These are phyloP conservation scores for Myotis vivesi DNA, from an alignment of 2,797 vertebrate species.

Conservation along the genomic window DNA sequence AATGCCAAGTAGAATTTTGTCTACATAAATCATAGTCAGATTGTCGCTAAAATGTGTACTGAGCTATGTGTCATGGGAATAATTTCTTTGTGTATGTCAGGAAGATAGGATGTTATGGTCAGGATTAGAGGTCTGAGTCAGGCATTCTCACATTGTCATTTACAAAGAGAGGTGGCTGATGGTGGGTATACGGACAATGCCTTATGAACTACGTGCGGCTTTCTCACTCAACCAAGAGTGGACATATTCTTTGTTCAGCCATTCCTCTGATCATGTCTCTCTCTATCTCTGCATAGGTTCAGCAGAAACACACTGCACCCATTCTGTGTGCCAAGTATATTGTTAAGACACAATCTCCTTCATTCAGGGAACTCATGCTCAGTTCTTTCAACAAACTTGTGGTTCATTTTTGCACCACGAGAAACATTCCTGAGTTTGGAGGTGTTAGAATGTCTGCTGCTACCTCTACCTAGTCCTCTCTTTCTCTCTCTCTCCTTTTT, in stretches of 20 bases:
- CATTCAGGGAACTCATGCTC: rapidly evolving
- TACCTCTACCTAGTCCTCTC: too few species aligned
- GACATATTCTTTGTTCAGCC: too few species aligned
- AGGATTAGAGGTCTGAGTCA: neutral
- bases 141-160: neutral
- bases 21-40: neutral
- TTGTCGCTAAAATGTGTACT: neutral
- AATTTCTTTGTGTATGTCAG: neutral
- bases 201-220: neutral
- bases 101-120: neutral
- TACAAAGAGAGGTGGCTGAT: neutral
- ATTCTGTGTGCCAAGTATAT: neutral
- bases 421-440: neutral
- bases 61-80: neutral
- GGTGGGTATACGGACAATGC: rapidly evolving
- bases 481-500: too few species aligned
- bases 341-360: neutral
- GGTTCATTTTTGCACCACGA: rapidly evolving
- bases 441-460: neutral
- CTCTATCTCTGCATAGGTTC: neutral
- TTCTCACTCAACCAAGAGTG: rapidly evolving
- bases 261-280: neutral
- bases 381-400: rapidly evolving
- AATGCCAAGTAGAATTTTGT: neutral
- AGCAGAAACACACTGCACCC: neutral